Conservation (phyloP, 2,797 vertebrate species). For the Chiloscyllium punctatum region DNA sequence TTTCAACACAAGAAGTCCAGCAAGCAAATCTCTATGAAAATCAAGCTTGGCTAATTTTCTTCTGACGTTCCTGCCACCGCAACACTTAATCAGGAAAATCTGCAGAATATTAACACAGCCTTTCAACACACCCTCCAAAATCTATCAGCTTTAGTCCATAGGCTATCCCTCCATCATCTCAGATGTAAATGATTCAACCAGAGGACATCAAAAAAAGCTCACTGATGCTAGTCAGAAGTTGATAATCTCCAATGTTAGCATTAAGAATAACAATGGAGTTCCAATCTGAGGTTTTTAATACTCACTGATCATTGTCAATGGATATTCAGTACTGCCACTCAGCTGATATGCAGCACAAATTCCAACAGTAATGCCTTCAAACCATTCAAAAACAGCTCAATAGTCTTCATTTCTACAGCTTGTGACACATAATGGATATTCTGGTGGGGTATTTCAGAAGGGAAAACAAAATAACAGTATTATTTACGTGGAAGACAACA, state of each 20-base stretch:
- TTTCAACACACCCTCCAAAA: not conserved
- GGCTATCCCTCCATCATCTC: not conserved
- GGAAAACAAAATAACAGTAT: too few species aligned
- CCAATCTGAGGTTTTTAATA: not conserved
- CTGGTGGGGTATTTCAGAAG: too few species aligned
- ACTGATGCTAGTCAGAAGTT: not conserved
- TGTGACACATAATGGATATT: too few species aligned
- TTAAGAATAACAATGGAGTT: not conserved
- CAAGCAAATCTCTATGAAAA: not conserved
- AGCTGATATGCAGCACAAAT: not conserved
- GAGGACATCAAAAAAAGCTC: not conserved
- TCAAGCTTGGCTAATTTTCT: not conserved
- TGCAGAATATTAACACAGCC: not conserved
- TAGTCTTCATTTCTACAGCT: too few species aligned
- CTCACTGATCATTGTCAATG: not conserved
- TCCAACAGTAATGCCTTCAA: not conserved
- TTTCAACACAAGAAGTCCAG: too few species aligned
- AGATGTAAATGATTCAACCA: not conserved
- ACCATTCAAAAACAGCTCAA: too few species aligned
- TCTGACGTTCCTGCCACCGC: not conserved
- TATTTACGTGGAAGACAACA: too few species aligned
- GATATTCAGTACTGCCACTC: not conserved
- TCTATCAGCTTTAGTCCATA: not conserved
- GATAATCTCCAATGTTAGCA: not conserved
- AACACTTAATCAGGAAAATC: not conserved